Conservation (phyloP, 2,113 vertebrate species). For the Oryzias curvinotus region DNA sequence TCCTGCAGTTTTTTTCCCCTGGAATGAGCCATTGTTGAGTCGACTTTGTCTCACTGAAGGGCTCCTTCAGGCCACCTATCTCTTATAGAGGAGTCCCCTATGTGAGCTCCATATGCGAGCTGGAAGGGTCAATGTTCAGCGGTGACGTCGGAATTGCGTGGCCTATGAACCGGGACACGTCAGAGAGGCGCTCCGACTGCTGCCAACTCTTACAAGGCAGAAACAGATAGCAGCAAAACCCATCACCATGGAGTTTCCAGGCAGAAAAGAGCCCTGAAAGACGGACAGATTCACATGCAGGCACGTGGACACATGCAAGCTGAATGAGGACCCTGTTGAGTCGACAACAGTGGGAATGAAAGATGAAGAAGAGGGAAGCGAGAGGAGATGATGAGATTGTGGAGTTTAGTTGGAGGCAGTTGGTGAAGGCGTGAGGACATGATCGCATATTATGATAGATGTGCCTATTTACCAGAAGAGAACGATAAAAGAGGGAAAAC, state of each 20-base stretch:
- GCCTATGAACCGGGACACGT: slow-evolving; percentile 63
- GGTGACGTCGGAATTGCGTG: slow-evolving; percentile 46
- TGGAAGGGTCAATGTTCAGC: slow-evolving; percentile 55
- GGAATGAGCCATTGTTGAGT: slow-evolving; percentile 26
- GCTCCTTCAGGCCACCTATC: slow-evolving; percentile 47
- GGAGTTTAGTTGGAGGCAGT: slow-evolving; percentile 56
- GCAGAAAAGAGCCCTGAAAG: slow-evolving; percentile 40
- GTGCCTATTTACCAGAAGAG: slow-evolving; percentile 33
- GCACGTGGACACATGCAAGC: slow-evolving; percentile 8
- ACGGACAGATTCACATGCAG: slow-evolving; percentile 19
- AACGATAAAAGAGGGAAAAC: slow-evolving; percentile 17
- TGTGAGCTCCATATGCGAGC: slow-evolving; percentile 67
- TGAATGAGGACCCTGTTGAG: slow-evolving; percentile 40
- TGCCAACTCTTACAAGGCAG: slow-evolving; percentile 61
- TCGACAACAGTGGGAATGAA: slow-evolving; percentile 53
- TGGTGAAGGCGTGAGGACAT: slow-evolving; percentile 38
- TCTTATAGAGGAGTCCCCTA: slow-evolving; percentile 73
- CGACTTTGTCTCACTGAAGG: slow-evolving; percentile 28
- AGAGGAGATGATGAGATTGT: slow-evolving; percentile 60
- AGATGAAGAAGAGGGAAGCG: slow-evolving; percentile 49
- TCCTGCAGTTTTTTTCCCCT: slow-evolving; percentile 17
- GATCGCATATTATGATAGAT: slow-evolving; percentile 59
- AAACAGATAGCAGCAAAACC: slow-evolving; percentile 52
- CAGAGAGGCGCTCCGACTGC: slow-evolving; percentile 50
- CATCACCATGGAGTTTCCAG: slow-evolving; percentile 60